phyloP scores from a whole-genome alignment of 2,113 vertebrate species.

The Promerops cafer region DNA sequence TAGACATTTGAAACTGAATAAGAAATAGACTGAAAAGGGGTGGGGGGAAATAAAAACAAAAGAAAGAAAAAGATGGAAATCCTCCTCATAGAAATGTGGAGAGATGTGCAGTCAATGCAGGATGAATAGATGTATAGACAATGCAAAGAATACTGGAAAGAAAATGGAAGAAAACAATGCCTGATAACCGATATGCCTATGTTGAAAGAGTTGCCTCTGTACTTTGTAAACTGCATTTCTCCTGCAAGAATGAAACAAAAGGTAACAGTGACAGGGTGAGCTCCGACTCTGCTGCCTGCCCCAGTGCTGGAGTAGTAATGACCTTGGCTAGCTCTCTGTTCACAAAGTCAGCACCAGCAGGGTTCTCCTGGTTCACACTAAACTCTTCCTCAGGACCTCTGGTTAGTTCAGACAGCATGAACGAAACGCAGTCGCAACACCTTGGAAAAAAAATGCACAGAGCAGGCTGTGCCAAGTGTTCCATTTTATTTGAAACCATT shows the following conservation, averaged over 20 bases:
- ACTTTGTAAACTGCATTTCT: not conserved
- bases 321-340: not conserved
- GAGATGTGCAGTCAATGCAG: not conserved
- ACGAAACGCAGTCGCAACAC: not conserved
- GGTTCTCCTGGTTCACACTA: not conserved
- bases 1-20: not conserved
- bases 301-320: not conserved
- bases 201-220: not conserved
- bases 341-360: not conserved
- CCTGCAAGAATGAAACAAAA: not conserved
- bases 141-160: not conserved
- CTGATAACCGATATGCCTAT: not conserved
- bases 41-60: not conserved
- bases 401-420: not conserved
- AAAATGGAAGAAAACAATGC: not conserved
- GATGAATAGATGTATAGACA: not conserved
- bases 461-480: not conserved
- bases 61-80: not conserved
- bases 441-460: rapidly evolving
- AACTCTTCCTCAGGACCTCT: not conserved
- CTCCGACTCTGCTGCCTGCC: rapidly evolving
- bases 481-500: not conserved
- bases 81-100: not conserved
- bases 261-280: not conserved
- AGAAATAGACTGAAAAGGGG: not conserved